phyloP scores from a whole-genome alignment of 2,113 vertebrate genomes.

The Alectura lathami region DNA sequence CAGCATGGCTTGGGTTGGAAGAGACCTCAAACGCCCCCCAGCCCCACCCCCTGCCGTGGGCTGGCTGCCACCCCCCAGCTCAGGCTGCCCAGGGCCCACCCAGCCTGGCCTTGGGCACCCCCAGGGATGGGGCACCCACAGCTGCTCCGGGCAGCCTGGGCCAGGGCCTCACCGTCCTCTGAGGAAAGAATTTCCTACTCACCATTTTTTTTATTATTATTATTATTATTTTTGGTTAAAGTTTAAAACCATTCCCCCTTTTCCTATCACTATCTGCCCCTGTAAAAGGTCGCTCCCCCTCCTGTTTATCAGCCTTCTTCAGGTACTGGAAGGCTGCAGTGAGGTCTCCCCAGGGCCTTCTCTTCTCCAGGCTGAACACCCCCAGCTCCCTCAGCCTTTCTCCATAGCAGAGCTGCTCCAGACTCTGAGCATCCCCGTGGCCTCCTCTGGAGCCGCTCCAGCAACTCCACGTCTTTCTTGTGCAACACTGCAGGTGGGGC shows the following conservation, averaged over 20 bases:
- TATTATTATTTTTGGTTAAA: no score
- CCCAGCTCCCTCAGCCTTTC: not conserved
- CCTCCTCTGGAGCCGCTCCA: not conserved
- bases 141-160: no score
- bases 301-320: not conserved
- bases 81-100: no score
- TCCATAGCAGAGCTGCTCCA: not conserved
- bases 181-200: no score
- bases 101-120: no score
- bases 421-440: not conserved
- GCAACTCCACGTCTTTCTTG: not conserved
- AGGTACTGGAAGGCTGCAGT: not conserved
- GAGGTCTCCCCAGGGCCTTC: not conserved
- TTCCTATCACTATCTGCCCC: not conserved
- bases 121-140: no score
- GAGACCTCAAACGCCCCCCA: no score
- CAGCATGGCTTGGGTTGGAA: no score
- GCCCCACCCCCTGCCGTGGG: no score
- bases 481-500: not conserved
- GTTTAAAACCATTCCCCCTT: not conserved
- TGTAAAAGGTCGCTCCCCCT: not conserved
- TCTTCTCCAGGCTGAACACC: not conserved
- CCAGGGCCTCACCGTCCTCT: no score
- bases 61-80: no score
- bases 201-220: no score